phyloP scores from a whole-genome alignment of 2,797 vertebrate genomes.

The Distichodus sexfasciatus region DNA sequence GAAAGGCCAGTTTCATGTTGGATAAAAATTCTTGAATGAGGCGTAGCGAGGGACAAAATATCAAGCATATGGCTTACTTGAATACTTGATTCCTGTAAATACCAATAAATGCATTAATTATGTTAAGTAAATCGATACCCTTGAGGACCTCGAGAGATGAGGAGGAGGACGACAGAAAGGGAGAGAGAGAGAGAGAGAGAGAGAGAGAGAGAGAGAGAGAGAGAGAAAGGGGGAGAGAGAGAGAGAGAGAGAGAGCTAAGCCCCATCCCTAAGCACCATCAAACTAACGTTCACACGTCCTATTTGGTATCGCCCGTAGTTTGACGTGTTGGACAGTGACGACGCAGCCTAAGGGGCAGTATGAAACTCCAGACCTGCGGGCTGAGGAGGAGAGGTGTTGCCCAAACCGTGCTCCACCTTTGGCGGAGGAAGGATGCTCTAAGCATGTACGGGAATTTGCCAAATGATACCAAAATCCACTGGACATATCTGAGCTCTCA shows the following conservation, averaged over 20 bases:
- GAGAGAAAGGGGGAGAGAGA: neutral
- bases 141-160: no score
- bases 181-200: neutral
- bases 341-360: conserved; percentile 54
- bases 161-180: no score
- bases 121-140: no score
- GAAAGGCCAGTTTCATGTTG: no score
- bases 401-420: neutral
- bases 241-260: neutral
- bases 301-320: conserved; percentile 14
- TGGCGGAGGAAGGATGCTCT: conserved; percentile 5
- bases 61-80: neutral
- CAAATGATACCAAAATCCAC: no score
- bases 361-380: conserved; percentile 27
- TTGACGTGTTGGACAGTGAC: conserved; percentile 46
- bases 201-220: no score
- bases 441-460: neutral
- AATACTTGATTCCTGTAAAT: neutral
- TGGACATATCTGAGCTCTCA: no score
- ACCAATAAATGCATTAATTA: neutral
- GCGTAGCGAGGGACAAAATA: neutral
- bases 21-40: no score
- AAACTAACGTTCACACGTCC: neutral
- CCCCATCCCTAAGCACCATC: no score
- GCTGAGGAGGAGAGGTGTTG: conserved; percentile 2